Evolutionary conservation across 2,113 vertebrate species (phyloP).

Genomic region (Festucalex cinctus): DNA sequence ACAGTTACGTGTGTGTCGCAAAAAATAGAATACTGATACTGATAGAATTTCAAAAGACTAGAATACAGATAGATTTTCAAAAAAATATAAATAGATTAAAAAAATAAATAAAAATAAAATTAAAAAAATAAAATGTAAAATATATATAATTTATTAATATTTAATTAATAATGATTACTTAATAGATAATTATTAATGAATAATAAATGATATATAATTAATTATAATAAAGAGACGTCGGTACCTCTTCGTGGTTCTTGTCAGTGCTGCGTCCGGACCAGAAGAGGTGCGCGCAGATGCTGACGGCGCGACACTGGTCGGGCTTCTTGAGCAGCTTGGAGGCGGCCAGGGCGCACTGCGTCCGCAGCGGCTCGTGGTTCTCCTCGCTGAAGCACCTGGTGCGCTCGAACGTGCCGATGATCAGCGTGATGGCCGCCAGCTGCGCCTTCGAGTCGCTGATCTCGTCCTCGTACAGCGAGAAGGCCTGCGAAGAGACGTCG

Average conservation of each 20-base stretch:
- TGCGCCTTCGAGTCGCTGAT: constrained; percentile 99
- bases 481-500: constrained; percentile 77
- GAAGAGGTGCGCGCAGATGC: constrained; percentile 95
- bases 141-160: no score
- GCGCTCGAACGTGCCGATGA: constrained; percentile 96
- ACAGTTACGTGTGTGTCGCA: no score
- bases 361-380: constrained; percentile 94
- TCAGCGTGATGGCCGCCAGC: constrained; percentile 96
- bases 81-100: no score
- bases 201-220: no score
- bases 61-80: no score
- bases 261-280: constrained; percentile 97
- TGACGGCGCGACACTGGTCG: constrained; percentile 94
- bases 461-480: constrained; percentile 97
- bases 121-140: no score
- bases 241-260: constrained; percentile 91
- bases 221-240: no score
- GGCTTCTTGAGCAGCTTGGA: constrained; percentile 98
- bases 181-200: no score
- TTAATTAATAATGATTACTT: no score
- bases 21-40: no score
- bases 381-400: constrained; percentile 97
- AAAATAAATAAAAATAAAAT: no score
- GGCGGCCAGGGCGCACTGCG: constrained; percentile 92
- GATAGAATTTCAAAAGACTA: no score